A percentile compares a stretch with the other conserved stretches of the same genome.
These are phyloP conservation scores for Ophiothrix spiculata DNA, from an alignment of 35 echinoderm and acorn worm species.

Conservation along the genomic window DNA sequence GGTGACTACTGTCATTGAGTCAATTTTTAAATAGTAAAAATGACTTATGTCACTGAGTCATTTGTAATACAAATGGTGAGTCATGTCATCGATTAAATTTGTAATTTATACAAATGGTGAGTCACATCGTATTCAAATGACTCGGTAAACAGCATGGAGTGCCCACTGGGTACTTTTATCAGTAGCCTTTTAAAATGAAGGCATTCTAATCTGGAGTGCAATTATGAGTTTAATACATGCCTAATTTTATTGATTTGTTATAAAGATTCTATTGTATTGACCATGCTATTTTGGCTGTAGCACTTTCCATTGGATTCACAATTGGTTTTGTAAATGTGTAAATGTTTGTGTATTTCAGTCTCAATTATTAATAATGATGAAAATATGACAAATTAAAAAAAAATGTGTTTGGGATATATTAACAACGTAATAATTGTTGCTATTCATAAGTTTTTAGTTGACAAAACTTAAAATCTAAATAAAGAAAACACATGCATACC, in stretches of 20 bases:
- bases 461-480: not conserved
- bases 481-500: not conserved
- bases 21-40: no score
- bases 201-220: not conserved
- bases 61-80: no score
- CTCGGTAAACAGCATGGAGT: no score
- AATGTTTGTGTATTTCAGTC: constrained; percentile 44
- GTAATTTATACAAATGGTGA: no score
- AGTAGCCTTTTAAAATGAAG: not conserved
- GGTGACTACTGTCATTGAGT: no score
- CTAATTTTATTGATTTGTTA: constrained; percentile 4
- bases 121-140: no score
- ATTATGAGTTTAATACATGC: not conserved
- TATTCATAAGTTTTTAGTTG: constrained; percentile 4
- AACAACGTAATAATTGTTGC: not conserved
- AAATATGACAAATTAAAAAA: not conserved
- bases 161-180: not conserved
- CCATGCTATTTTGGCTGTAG: constrained; percentile 15
- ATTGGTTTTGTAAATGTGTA: constrained; percentile 45
- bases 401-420: not conserved
- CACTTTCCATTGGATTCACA: constrained; percentile 15
- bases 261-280: constrained; percentile 1
- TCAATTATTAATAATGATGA: constrained; percentile 6
- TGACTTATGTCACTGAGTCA: no score
- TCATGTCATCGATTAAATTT: no score